These are phyloP conservation scores for Sicus ferrugineus DNA, from an alignment of 2,888 invertebrate species.

Conservation along the genomic window DNA sequence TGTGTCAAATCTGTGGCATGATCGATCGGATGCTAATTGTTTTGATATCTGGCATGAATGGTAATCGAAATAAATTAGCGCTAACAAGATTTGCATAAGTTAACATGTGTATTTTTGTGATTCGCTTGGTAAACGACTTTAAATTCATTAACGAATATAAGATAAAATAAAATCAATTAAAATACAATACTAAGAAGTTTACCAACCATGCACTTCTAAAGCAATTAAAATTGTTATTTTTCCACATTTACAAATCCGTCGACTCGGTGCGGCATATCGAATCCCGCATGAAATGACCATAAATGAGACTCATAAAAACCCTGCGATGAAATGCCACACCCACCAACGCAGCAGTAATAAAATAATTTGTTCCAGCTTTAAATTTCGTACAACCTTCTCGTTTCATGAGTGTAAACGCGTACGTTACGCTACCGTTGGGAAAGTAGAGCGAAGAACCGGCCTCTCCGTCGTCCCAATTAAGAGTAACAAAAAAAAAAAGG, in stretches of 20 bases:
- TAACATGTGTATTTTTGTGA: too few species aligned
- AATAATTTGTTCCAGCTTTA: background rate
- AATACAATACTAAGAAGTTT: too few species aligned
- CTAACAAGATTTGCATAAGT: too few species aligned
- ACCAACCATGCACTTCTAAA: too few species aligned
- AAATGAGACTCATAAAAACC: conserved; percentile 5
- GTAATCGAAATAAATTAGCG: background rate
- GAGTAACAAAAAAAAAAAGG: background rate
- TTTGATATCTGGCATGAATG: background rate
- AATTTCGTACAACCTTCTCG: background rate
- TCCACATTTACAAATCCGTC: too few species aligned
- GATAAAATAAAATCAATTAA: too few species aligned
- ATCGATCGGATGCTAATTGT: conserved; percentile 24
- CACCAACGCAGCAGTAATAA: background rate
- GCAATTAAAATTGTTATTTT: too few species aligned
- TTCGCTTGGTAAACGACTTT: too few species aligned
- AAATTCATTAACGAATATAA: too few species aligned
- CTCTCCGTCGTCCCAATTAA: too few species aligned
- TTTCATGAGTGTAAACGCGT: background rate
- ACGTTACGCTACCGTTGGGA: background rate
- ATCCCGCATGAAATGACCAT: conserved; percentile 18
- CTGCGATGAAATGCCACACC: background rate
- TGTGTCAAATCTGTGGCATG: conserved; percentile 5
- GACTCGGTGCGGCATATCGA: too few species aligned
- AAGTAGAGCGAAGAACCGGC: too few species aligned